Base-by-base conservation (phyloP, 2,888 invertebrate genomes). In the Epiblema foenella region DNA sequence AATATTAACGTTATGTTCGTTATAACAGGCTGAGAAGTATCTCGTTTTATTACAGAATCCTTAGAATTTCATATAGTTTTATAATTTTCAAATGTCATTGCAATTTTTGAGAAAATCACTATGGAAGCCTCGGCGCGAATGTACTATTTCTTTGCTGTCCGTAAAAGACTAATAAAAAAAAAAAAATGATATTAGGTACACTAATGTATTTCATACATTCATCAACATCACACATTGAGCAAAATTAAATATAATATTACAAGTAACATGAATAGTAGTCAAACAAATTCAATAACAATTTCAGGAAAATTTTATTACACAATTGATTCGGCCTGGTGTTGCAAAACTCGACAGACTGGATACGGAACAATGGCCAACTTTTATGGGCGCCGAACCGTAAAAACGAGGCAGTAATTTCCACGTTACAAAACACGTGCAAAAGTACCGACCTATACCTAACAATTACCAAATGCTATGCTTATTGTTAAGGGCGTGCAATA, bases 321-420 rank as follows among this genome's bases (percentile, higher is more conserved):
- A 18, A 42, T 42, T n/a, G 24, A 63, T 69, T 46, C 46, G 64
- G 42, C 29, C 42, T 49, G 64, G 15, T 62, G 24, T 70, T 66
- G 52, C 20, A 54, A 46, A 59, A 71, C 66, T n/a, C 24, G 59
- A 17, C 20, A 20, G 24, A 52, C 49, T 66, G 54, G 66, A 71
- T 42, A 42, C 42, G 46, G 37, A 66, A 71, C 70, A 66, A 66
- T 66, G 15, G 17, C 37, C 59, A 62, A 60, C n/a, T 62, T 70
- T 63, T 72, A 74, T 58, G 67, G 42, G n/a, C 39, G 59, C 52
- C 56, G 56, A 65, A 66, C 69, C 68, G 60, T 68, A 60, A 74
- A 74, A 74, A 17, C 20, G 56, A 56, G 64, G 64, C 37, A 54
- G 49, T 63, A 39, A 51, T 54, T 33, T 67, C n/a, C 46, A 67